Evolutionary conservation across 2,797 vertebrate genomes (phyloP).

Genomic region (Poecilia picta): DNA sequence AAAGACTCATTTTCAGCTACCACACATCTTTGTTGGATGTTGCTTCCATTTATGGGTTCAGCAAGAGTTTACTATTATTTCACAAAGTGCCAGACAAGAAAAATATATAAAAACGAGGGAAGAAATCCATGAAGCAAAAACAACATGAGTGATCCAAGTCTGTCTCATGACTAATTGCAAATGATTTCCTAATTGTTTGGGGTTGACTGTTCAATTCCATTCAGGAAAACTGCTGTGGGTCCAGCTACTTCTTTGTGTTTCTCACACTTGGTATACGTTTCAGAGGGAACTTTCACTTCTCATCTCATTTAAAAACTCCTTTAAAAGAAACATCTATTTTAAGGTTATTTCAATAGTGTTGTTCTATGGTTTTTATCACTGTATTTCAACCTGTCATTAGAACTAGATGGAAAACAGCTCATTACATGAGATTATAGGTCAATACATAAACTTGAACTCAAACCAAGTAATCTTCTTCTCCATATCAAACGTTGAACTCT

Average conservation of each 20-base stretch:
- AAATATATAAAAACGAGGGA: background rate
- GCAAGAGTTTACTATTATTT: background rate
- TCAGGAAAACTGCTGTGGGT: too few species aligned
- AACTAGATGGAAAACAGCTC: too few species aligned
- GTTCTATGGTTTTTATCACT: too few species aligned
- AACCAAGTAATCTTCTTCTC: background rate
- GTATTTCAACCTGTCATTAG: too few species aligned
- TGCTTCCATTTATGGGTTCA: background rate
- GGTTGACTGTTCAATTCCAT: too few species aligned
- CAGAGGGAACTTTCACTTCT: too few species aligned
- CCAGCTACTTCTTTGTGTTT: too few species aligned
- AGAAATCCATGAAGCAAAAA: background rate
- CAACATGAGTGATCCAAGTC: background rate
- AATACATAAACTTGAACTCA: background rate
- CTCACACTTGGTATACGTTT: too few species aligned
- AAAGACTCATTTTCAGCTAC: background rate
- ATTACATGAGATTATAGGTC: too few species aligned
- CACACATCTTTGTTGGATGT: background rate
- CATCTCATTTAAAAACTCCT: too few species aligned
- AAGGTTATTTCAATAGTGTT: too few species aligned
- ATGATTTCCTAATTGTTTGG: background rate
- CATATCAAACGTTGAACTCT: slow-evolving; percentile 3
- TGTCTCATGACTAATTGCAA: background rate
- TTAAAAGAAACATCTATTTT: too few species aligned
- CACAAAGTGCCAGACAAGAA: background rate